phyloP scores from a whole-genome alignment of 2,888 invertebrate species.

The Erebia aethiops region DNA sequence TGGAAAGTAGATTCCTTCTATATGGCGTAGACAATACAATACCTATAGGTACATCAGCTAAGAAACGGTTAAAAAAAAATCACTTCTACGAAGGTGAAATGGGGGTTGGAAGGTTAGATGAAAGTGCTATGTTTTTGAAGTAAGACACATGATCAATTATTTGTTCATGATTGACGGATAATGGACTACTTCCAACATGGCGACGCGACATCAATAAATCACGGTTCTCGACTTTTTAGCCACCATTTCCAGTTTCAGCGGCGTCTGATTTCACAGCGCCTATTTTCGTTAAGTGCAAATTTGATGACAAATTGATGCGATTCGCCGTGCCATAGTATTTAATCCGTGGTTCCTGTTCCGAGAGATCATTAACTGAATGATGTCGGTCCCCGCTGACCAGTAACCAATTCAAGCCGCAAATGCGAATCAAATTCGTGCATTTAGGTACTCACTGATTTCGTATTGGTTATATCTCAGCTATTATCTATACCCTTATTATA shows the following conservation, averaged over 20 bases:
- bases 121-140: no score
- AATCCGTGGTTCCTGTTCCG: slow-evolving; percentile 33
- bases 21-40: no score
- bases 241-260: slow-evolving; percentile 51
- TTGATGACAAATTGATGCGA: slow-evolving; percentile 51
- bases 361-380: slow-evolving; percentile 22
- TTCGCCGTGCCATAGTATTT: slow-evolving; percentile 33
- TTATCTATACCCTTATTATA: no score
- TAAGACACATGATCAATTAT: no score
- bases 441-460: slow-evolving; percentile 6
- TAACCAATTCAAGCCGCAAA: slow-evolving; percentile 24
- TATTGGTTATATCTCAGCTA: neutral
- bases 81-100: no score
- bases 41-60: no score
- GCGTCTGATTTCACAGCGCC: slow-evolving; percentile 57
- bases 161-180: no score
- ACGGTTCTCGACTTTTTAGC: slow-evolving; percentile 53
- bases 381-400: neutral
- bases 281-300: slow-evolving; percentile 54
- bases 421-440: slow-evolving; percentile 9
- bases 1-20: no score
- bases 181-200: neutral
- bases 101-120: no score
- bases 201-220: slow-evolving; percentile 10
- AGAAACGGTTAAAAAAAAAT: no score